A percentile compares a stretch with the other conserved stretches of the same genome.
Evolutionary conservation across 2,113 vertebrate species (phyloP).

Genomic region (Mungos mungo): DNA sequence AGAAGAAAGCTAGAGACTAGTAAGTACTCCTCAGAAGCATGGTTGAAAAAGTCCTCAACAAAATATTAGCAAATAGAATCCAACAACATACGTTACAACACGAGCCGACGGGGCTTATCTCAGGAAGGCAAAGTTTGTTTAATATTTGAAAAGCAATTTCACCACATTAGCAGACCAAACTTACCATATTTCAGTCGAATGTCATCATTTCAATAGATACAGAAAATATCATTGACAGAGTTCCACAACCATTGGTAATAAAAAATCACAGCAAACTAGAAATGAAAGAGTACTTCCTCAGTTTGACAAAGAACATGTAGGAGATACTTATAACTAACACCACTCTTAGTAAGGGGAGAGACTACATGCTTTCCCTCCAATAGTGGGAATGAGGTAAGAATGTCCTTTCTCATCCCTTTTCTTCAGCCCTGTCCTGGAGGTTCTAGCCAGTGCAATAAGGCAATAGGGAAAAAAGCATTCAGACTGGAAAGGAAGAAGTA

Average conservation of each 20-base stretch:
- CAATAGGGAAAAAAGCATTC: background rate
- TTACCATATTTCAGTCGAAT: background rate
- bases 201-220: background rate
- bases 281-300: background rate
- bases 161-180: background rate
- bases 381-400: background rate
- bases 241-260: background rate
- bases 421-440: background rate
- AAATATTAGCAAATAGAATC: background rate
- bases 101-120: background rate
- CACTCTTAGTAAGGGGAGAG: background rate
- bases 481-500: background rate
- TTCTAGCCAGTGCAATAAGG: background rate
- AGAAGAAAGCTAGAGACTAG: background rate
- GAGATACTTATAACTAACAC: background rate
- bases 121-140: background rate
- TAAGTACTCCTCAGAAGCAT: background rate
- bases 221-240: background rate
- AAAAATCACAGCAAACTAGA: background rate
- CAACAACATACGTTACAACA: background rate
- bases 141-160: constrained; percentile 12
- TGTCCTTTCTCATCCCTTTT: background rate
- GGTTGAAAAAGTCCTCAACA: background rate
- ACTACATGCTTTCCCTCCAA: background rate
- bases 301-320: background rate